A percentile compares a stretch with the other conserved stretches of the same genome.
phyloP scores from a whole-genome alignment of 2,888 invertebrate species.

The Adela reaumurella region DNA sequence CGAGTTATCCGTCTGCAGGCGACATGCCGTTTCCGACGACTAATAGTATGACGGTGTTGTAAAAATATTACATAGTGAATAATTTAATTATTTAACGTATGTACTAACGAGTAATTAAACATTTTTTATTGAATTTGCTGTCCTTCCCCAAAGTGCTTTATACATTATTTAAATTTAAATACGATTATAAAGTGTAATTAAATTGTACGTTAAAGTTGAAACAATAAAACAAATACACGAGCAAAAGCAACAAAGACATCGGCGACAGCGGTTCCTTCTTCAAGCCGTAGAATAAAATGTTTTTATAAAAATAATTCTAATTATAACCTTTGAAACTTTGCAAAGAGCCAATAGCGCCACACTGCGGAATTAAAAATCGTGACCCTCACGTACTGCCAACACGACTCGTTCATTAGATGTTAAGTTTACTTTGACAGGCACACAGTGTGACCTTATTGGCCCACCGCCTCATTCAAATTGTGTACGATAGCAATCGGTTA shows the following conservation, averaged over 20 bases:
- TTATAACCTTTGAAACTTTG: too few species aligned
- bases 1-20: constrained; percentile 43
- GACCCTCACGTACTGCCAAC: too few species aligned
- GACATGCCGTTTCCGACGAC: constrained; percentile 48
- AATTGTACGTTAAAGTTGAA: constrained; percentile 50
- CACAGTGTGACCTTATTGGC: too few species aligned
- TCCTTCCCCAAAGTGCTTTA: constrained; percentile 60
- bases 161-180: constrained; percentile 56
- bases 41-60: constrained; percentile 42
- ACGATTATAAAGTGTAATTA: constrained; percentile 43
- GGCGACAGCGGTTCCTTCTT: not conserved
- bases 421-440: too few species aligned
- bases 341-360: too few species aligned
- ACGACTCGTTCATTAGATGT: too few species aligned
- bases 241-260: too few species aligned
- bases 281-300: too few species aligned
- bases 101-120: constrained; percentile 50
- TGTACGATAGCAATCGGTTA: too few species aligned
- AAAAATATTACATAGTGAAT: constrained; percentile 55
- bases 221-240: constrained; percentile 15
- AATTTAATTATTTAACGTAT: constrained; percentile 57
- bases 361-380: too few species aligned
- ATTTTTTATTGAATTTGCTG: constrained; percentile 59
- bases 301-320: too few species aligned
- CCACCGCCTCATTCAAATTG: too few species aligned